Conservation (phyloP, 2,888 invertebrate genomes). For the Heliconius sara region DNA sequence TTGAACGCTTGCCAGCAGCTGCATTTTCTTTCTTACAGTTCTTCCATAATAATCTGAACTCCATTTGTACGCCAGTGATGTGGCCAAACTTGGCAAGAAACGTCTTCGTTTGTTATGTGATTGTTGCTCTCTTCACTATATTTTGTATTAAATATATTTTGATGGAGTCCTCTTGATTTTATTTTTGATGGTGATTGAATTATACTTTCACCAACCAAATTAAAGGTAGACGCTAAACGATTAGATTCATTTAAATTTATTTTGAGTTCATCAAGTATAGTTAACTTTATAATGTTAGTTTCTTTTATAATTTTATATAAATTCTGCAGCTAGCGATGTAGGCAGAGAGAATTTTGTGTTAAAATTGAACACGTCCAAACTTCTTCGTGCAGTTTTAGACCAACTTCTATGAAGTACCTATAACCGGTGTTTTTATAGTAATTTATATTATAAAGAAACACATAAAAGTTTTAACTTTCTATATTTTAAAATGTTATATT, state of each 20-base stretch:
- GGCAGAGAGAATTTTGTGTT: too few species aligned
- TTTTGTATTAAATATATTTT: not conserved
- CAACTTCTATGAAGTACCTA: too few species aligned
- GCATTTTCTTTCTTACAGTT: conserved; percentile 56
- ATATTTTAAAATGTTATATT: too few species aligned
- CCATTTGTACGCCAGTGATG: conserved; percentile 58
- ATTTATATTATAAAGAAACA: too few species aligned
- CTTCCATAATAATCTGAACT: conserved; percentile 59
- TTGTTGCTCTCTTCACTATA: not conserved
- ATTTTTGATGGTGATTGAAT: conserved; percentile 17
- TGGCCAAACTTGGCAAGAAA: conserved; percentile 47
- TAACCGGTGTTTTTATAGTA: too few species aligned
- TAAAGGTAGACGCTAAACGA: not conserved
- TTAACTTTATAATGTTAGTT: not conserved
- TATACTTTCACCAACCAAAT: not conserved
- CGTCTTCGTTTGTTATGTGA: conserved; percentile 18
- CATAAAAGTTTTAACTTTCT: too few species aligned
- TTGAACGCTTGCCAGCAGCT: conserved; percentile 75
- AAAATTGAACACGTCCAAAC: too few species aligned
- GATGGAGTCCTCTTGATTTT: not conserved
- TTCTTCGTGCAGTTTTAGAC: too few species aligned
- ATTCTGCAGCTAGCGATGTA: too few species aligned
- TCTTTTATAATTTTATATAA: too few species aligned
- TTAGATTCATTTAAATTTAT: not conserved
- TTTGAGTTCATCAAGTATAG: not conserved